These are phyloP conservation scores for Melolontha melolontha DNA, from an alignment of 2,888 invertebrate species.

Conservation along the genomic window DNA sequence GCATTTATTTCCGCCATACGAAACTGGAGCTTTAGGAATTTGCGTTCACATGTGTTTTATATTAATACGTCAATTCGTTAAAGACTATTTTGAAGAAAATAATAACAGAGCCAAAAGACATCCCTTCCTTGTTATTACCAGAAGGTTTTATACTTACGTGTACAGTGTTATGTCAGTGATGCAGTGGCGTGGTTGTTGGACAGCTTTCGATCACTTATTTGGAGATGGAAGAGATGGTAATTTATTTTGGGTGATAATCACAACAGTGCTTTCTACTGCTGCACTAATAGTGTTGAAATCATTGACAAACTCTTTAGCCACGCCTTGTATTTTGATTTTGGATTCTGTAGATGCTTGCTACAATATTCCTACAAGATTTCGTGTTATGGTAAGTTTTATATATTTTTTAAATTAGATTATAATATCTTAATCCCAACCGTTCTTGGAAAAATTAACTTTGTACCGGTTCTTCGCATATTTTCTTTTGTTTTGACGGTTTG, in stretches of 20 bases:
- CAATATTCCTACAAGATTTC: slow-evolving; percentile 71
- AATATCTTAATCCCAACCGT: too few species aligned
- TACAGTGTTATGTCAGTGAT: slow-evolving; percentile 67
- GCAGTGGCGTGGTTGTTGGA: slow-evolving; percentile 71
- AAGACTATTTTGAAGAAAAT: slow-evolving; percentile 52
- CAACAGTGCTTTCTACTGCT: slow-evolving; percentile 46
- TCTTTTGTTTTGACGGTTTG: too few species aligned
- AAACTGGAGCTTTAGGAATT: slow-evolving; percentile 68
- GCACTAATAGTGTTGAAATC: slow-evolving; percentile 62
- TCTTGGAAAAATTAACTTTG: too few species aligned
- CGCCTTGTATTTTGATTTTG: slow-evolving; percentile 71
- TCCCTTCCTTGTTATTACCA: slow-evolving; percentile 19
- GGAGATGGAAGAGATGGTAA: slow-evolving; percentile 48
- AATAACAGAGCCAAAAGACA: slow-evolving; percentile 36
- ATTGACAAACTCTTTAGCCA: slow-evolving; percentile 68
- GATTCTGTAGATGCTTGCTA: slow-evolving; percentile 71
- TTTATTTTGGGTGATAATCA: slow-evolving; percentile 8
- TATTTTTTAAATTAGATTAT: neutral
- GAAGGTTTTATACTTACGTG: slow-evolving; percentile 65
- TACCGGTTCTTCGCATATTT: too few species aligned
- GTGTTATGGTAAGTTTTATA: slow-evolving; percentile 62
- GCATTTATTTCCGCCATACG: slow-evolving; percentile 67
- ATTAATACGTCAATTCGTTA: slow-evolving; percentile 66
- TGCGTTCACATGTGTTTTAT: slow-evolving; percentile 71
- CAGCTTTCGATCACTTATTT: slow-evolving; percentile 57